Conservation (phyloP, 1,140 invertebrate species). For the Magallana ariakensis region DNA sequence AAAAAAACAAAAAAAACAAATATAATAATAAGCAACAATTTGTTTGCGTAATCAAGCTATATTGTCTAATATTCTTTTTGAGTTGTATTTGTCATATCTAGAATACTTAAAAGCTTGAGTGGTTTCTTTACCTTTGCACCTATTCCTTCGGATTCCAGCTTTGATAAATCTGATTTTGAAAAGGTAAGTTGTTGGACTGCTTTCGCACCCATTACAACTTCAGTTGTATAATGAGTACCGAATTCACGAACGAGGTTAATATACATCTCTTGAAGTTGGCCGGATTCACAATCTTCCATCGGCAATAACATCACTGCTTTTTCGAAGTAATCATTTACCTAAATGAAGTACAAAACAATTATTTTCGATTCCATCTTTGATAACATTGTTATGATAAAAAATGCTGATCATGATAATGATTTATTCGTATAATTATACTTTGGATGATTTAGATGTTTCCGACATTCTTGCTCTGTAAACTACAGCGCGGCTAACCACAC, state of each 20-base stretch:
- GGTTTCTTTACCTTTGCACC: conserved; percentile 35
- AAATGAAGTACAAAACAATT: background rate
- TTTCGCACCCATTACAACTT: conserved; percentile 51
- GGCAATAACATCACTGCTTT: conserved; percentile 37
- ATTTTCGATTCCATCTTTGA: background rate
- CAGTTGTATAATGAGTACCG: conserved; percentile 51
- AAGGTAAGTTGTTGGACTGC: conserved; percentile 41
- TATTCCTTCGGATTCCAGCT: conserved; percentile 40
- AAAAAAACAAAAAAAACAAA: no score
- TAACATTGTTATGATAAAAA: background rate
- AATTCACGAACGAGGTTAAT: conserved; percentile 37
- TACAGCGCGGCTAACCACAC: conserved; percentile 25
- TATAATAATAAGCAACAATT: no score
- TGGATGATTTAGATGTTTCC: conserved; percentile 27
- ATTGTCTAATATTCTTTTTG: no score
- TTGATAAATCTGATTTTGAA: conserved; percentile 40
- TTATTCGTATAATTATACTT: background rate
- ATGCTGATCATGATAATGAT: background rate
- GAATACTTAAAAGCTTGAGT: no score
- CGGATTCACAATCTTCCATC: conserved; percentile 32
- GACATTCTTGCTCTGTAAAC: conserved; percentile 39
- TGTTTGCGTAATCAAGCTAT: no score
- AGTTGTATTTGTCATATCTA: no score
- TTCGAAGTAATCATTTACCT: conserved; percentile 51
- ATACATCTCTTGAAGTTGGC: conserved; percentile 11